phyloP scores from a whole-genome alignment of 1,140 invertebrate genomes.

The Chrysoperla carnea region DNA sequence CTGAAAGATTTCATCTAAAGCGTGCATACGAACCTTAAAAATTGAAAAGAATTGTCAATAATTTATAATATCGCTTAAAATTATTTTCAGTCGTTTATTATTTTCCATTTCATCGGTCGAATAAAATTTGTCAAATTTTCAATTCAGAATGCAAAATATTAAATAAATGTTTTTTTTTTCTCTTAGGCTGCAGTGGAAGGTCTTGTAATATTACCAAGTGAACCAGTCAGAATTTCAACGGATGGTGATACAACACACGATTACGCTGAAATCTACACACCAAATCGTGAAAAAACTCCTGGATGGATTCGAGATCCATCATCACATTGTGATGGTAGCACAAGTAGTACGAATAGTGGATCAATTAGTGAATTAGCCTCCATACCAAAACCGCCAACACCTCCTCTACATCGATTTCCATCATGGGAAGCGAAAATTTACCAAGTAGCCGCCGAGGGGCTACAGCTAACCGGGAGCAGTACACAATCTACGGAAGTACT shows the following conservation, averaged over 20 bases:
- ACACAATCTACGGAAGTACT: constrained; percentile 5
- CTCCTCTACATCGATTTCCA: constrained; percentile 74
- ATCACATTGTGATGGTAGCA: constrained; percentile 28
- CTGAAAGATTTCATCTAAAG: no score
- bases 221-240: constrained; percentile 28
- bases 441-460: constrained; percentile 68
- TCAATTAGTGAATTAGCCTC: constrained; percentile 17
- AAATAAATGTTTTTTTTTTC: constrained; percentile 12
- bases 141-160: not conserved
- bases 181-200: constrained; percentile 34
- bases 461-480: constrained; percentile 27
- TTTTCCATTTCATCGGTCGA: no score
- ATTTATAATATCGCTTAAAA: no score
- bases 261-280: constrained; percentile 88
- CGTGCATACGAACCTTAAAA: no score
- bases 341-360: constrained; percentile 21
- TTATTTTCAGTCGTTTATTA: no score
- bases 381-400: constrained; percentile 57
- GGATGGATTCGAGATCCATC: constrained; percentile 28
- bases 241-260: constrained; percentile 66
- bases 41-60: no score
- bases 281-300: constrained; percentile 52
- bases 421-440: constrained; percentile 93
- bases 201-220: constrained; percentile 23
- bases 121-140: no score